Conservation (phyloP, 2,797 vertebrate species). For the Sebastes taczanowskii region DNA sequence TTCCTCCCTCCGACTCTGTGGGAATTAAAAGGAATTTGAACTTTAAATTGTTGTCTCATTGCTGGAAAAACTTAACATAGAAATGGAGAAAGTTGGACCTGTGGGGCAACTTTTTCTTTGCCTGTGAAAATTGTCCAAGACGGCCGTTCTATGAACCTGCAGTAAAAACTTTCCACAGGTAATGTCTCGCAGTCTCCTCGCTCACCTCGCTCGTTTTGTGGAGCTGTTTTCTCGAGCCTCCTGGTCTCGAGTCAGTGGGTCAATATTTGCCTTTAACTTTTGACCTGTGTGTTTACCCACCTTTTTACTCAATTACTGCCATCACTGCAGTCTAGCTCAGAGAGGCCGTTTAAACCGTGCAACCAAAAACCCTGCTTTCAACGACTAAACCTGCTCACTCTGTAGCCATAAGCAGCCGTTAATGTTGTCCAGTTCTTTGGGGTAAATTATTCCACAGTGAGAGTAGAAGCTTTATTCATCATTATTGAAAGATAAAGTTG, state of each 20-base stretch:
- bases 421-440: not conserved
- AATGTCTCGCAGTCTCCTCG: constrained; percentile 1
- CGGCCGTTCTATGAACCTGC: constrained; percentile 17
- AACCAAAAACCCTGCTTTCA: constrained; percentile 15
- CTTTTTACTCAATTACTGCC: constrained; percentile 68
- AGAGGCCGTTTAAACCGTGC: constrained; percentile 37
- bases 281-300: constrained; percentile 78
- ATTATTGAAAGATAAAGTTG: not conserved
- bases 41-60: constrained; percentile 31
- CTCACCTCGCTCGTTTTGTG: constrained; percentile 18
- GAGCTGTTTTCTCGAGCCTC: constrained; percentile 22
- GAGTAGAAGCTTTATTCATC: not conserved
- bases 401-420: not conserved
- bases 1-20: constrained; percentile 26
- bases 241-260: constrained; percentile 53
- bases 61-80: constrained; percentile 22
- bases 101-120: constrained; percentile 14
- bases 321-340: constrained; percentile 37
- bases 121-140: constrained; percentile 31
- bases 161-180: constrained; percentile 34
- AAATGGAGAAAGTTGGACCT: constrained; percentile 19
- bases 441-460: not conserved
- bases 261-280: constrained; percentile 83
- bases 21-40: constrained; percentile 33
- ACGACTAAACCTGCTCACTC: too few species aligned